Conservation (phyloP, 2,113 vertebrate genomes). For the Circaetus gallicus region DNA sequence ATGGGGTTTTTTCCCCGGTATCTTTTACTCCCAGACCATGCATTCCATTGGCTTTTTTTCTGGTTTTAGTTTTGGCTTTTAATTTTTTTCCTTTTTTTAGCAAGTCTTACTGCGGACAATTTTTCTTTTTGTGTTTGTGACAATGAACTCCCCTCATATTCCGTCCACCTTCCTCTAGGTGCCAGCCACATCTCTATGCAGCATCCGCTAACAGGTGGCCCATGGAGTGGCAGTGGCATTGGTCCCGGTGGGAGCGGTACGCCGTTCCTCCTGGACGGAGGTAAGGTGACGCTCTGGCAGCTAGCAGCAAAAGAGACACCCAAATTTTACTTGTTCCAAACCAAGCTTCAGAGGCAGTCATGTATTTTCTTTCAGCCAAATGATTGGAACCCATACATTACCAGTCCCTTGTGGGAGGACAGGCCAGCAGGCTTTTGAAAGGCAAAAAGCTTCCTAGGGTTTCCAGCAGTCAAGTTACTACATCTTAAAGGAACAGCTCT, state of each 20-base stretch:
- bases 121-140: not conserved
- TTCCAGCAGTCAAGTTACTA: not conserved
- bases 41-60: not conserved
- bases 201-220: constrained; percentile 61
- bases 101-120: not conserved
- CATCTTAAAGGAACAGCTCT: not conserved
- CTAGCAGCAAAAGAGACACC: constrained; percentile 9
- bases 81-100: not conserved
- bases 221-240: constrained; percentile 66
- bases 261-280: constrained; percentile 74
- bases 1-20: not conserved
- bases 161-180: constrained; percentile 72
- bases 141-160: constrained; percentile 38
- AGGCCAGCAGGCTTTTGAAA: not conserved
- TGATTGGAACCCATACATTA: fast-evolving
- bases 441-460: not conserved
- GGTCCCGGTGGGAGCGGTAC: constrained; percentile 67
- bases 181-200: constrained; percentile 66
- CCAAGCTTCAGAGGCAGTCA: not conserved
- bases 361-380: not conserved
- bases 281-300: constrained; percentile 68
- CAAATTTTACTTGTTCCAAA: not conserved
- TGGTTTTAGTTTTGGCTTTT: not conserved
- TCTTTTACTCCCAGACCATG: not conserved
- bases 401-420: not conserved